Evolutionary conservation across 2,888 invertebrate genomes (phyloP).

Genomic region (Cryptops parisi): DNA sequence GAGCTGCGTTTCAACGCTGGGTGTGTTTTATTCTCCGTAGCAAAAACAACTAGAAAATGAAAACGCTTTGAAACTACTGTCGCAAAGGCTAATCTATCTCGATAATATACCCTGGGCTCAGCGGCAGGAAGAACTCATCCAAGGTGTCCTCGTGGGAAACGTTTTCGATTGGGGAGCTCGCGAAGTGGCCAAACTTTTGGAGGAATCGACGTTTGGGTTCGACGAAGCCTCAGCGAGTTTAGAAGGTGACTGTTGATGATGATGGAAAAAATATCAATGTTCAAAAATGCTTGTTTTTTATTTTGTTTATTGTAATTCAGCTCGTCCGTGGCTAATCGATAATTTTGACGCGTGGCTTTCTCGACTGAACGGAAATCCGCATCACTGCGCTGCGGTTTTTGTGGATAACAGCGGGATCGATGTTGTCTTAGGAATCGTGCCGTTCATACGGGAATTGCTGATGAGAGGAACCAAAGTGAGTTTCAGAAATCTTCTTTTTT

Average conservation of each 20-base stretch:
- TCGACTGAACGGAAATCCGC: conserved; percentile 46
- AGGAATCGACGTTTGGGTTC: conserved; percentile 60
- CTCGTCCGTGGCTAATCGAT: conserved; percentile 83
- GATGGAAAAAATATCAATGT: not conserved
- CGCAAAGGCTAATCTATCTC: conserved; percentile 48
- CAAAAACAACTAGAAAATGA: conserved; percentile 82
- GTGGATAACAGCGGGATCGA: conserved; percentile 95
- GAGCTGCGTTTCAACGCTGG: not conserved
- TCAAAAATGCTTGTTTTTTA: not conserved
- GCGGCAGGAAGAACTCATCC: conserved; percentile 27
- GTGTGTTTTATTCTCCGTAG: conserved; percentile 19
- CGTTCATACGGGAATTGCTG: conserved; percentile 67
- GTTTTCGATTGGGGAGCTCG: conserved; percentile 98
- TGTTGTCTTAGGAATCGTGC: conserved; percentile 79
- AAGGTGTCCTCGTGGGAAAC: conserved; percentile 58
- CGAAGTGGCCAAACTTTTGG: conserved; percentile 70
- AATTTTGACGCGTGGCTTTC: conserved; percentile 67
- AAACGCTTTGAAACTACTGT: conserved; percentile 54
- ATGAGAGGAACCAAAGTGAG: conserved; percentile 64
- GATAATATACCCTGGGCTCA: conserved; percentile 45
- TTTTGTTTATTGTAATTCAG: conserved; percentile 25
- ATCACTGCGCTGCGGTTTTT: conserved; percentile 82
- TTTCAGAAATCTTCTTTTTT: conserved; percentile 8
- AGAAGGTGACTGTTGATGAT: conserved; percentile 50
- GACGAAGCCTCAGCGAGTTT: conserved; percentile 66